Evolutionary conservation across 2,113 vertebrate species (phyloP), one percentile per base, ranked within the genome.

Genomic region (Forbesichthys agassizii): DNA sequence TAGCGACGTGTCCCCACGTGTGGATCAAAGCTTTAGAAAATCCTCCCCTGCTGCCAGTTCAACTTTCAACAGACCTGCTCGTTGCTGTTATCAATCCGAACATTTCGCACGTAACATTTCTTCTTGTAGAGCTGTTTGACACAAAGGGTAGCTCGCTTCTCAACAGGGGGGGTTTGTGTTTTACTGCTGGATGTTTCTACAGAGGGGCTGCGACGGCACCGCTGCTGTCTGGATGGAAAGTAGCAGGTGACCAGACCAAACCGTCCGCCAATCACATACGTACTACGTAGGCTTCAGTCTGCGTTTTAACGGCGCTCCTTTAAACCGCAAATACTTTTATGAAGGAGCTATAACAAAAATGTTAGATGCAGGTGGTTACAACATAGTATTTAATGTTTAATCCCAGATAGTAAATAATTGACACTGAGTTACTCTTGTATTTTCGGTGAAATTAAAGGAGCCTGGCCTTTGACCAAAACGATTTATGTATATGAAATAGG

Each of bases 191-290:
- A 42, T 42, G 36, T 20, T 13, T 61, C 48, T 20, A 33, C 58
- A 4, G 33, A 10, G 42, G n/a, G 48, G 48, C 48, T 69, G 3
- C 18, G 18, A 48, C 66, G 47, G 47, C 20, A 52, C 56, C n/a
- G 16, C 57, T 58, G 56, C 65, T 74, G 79, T 56, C 66, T 66
- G 74, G 53, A 49, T 68, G 68, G 58, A 63, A 75, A 78, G 89
- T 79, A 86, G 87, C 88, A 88, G 90, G 78, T 87, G 73, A 78
- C 70, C 62, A 57, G 72, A 77, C 73, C 61, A 61, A 71, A 72
- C 59, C 69, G 60, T 69, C 68, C 76, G 72, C 81, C 75, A 75
- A 78, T 85, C 83, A 80, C 83, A 79, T 65, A 67, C 73, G n/a
- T 12, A 16, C 5, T 65, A 66, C 78, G 73, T 53, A 57, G 47